Evolutionary conservation across 2,113 vertebrate species (phyloP).

Genomic region (Trichomycterus rosablanca): DNA sequence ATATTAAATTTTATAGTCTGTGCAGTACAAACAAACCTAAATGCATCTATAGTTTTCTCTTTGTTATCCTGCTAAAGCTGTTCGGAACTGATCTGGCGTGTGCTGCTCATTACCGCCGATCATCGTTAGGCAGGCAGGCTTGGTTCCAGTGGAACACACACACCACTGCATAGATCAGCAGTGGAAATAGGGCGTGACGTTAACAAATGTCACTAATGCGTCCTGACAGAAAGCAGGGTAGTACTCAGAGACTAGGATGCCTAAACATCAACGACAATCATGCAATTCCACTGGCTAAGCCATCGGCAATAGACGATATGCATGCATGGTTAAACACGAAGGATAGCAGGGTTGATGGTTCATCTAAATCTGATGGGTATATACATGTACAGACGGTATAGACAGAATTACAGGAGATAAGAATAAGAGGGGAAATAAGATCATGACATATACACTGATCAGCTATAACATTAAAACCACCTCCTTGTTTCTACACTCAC

Average conservation of each 20-base stretch:
- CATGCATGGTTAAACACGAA: no score
- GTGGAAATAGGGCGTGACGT: constrained; percentile 28
- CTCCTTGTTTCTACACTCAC: no score
- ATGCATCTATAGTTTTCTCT: constrained; percentile 22
- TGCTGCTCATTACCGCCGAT: constrained; percentile 37
- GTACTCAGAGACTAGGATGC: constrained; percentile 30
- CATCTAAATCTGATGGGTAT: no score
- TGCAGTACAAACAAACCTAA: constrained; percentile 12
- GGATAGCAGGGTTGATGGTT: no score
- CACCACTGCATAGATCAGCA: constrained; percentile 14
- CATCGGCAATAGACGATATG: constrained; percentile 2
- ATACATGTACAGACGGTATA: no score
- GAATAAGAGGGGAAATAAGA: no score
- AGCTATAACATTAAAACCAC: no score
- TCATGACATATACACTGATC: no score
- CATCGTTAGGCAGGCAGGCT: constrained; percentile 26
- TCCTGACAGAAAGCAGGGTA: constrained; percentile 36
- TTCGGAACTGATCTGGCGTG: constrained; percentile 35
- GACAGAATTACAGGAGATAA: no score
- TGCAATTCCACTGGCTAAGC: constrained; percentile 9
- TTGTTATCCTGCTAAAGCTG: constrained; percentile 7
- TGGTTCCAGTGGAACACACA: constrained; percentile 31
- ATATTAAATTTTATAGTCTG: background rate
- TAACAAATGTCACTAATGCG: constrained; percentile 44
- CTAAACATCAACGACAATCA: constrained; percentile 8